Evolutionary conservation across 1,140 invertebrate genomes (phyloP), one percentile per base, ranked within the genome.

Genomic region (Frieseomelitta varia): DNA sequence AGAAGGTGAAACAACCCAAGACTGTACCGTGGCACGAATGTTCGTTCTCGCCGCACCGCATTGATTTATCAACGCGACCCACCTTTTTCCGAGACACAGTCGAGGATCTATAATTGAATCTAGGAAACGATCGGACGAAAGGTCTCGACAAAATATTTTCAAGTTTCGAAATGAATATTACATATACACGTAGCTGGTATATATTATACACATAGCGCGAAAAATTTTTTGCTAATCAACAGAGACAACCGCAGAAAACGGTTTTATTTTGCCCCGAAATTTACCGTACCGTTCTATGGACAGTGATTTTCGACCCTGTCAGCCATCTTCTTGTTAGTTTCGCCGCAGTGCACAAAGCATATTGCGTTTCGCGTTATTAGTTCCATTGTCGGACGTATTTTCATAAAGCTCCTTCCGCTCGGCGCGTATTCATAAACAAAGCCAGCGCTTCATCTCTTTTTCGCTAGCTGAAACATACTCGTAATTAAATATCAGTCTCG

Each of bases 41-140:
- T 51, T 58, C 56, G 34, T 51, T 58, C 56, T 76, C 63, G 78
- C 72, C 30, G 47, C 63, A 75, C 72, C 30, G 47, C 68, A 67
- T 56, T 74, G 85, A 88, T 88, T 65, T 79, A 86, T 81, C 80
- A 81, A 27, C 55, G 27, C 27, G 61, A 4, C 63, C 51, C 56
- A 85, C 84, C 84, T 74, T 85, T 81, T 87, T 87, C 63, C 61
- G 24, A 51, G 65, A 47, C 82, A 34, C 56, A 58, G 39, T 61
- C 78, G 78, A 79, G 39, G 67, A 91, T 91, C 90, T 91, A 91
- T 91, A 91, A 91, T 91, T 90, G 82, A 91, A 91, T 91, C 87
- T 91, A 69, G 63, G 71, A 90, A 87, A 88, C 58, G 47, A 15
- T 69, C 67, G 30, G 30, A 81, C 68, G 21, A 75, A 85, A 82